phyloP scores from a whole-genome alignment of 2,888 invertebrate species.

The Zygaena filipendulae region DNA sequence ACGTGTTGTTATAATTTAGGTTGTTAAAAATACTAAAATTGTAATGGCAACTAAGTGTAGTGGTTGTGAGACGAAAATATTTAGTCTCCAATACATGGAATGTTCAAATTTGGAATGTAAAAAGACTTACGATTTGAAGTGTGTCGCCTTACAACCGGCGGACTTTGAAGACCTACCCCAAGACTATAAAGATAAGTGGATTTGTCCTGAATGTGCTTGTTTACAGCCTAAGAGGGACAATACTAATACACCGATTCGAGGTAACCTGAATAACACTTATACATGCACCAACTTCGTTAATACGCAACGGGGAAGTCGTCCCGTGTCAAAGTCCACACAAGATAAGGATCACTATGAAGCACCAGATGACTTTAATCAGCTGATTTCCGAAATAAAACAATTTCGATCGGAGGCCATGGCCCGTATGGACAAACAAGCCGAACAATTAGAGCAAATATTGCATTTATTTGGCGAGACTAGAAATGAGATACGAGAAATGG shows the following conservation, averaged over 20 bases:
- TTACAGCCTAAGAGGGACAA: constrained; percentile 3
- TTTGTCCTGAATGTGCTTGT: constrained; percentile 4
- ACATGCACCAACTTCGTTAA: too few species aligned
- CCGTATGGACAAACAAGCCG: constrained; percentile 3
- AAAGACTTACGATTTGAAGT: constrained; percentile 6
- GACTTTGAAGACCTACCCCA: constrained; percentile 3
- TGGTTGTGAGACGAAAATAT: constrained; percentile 3
- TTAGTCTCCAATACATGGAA: constrained; percentile 4
- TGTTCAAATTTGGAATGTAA: constrained; percentile 3
- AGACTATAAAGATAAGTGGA: constrained; percentile 5
- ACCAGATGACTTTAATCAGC: too few species aligned
- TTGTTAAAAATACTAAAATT: too few species aligned
- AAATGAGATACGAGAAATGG: neutral
- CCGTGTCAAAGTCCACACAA: too few species aligned
- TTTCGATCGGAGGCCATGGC: constrained; percentile 1
- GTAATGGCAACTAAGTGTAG: too few species aligned
- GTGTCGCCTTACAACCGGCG: constrained; percentile 3
- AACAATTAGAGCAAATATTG: constrained; percentile 2
- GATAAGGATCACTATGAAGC: constrained; percentile 4
- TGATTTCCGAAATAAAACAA: constrained; percentile 3
- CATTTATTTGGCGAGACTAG: constrained; percentile 4
- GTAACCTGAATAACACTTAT: too few species aligned
- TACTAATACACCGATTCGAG: constrained; percentile 4
- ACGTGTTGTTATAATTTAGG: too few species aligned
- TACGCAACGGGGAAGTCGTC: constrained; percentile 1